These are phyloP conservation scores for Podocnemis expansa DNA, from an alignment of 2,113 vertebrate genomes.

Conservation along the genomic window DNA sequence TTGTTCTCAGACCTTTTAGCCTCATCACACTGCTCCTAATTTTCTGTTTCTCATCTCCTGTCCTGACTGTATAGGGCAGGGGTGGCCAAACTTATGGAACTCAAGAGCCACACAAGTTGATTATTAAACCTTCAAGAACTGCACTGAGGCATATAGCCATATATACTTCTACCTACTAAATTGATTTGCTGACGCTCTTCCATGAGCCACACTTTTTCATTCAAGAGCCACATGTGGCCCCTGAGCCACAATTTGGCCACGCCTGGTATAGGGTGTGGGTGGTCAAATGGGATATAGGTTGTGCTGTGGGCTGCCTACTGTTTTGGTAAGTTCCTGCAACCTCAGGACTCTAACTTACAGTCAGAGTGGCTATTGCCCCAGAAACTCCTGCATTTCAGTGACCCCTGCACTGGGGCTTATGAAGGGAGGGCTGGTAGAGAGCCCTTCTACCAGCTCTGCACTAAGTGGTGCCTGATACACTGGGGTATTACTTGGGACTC, in stretches of 20 bases:
- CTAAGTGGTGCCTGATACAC: background rate
- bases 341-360: background rate
- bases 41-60: background rate
- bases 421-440: background rate
- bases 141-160: too few relatives aligned
- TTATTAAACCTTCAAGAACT: too few relatives aligned
- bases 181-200: too few relatives aligned
- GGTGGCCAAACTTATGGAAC: too few relatives aligned
- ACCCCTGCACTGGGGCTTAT: background rate
- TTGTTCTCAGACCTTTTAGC: background rate
- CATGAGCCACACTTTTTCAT: too few relatives aligned
- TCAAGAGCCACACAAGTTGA: too few relatives aligned
- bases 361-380: background rate
- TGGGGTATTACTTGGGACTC: background rate
- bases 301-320: background rate
- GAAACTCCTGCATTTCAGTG: background rate
- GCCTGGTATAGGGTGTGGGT: too few relatives aligned
- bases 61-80: background rate
- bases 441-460: background rate
- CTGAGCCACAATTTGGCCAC: too few relatives aligned
- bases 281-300: background rate
- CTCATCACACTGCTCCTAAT: background rate
- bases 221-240: too few relatives aligned
- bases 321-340: background rate
- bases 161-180: too few relatives aligned